Evolutionary conservation across 2,888 invertebrate species (phyloP), one percentile per base, ranked within the genome.

Genomic region (Microctonus hyperodae): DNA sequence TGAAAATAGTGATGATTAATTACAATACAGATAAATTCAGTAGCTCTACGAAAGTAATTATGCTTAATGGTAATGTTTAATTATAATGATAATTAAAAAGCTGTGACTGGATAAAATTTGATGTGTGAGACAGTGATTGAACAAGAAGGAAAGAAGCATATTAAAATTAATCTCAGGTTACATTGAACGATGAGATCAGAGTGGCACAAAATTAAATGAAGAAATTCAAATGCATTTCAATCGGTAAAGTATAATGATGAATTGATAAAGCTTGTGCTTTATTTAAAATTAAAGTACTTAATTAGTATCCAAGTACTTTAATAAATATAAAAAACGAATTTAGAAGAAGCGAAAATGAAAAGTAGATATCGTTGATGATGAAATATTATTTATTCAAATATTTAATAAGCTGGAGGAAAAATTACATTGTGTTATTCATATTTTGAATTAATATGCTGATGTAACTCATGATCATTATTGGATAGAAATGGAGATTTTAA

Each of bases 151-250:
- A 57, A 66, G 40, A 61, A 61, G n/a, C 22, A 35, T 13, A 28
- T 31, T 33, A 33, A 58, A 44, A 55, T 55, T 31, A 48, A 66
- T 66, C 61, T 66, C 65, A 65, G 65, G 65, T 66, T 62, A 66
- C 57, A 66, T 65, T 60, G 65, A 65, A 60, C 60, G 51, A 28
- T 48, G 35, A 59, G 31, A 44, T 60, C 44, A 44, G 16, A 44
- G 16, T 44, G 5, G 7, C 16, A 44, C 16, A 44, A 44, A 44
- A 3, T 20, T 3, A 16, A 44, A 44, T 16, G n/a, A n/a, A 37
- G n/a, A 44, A 44, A 4, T 5, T n/a, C 16, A 16, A 7, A 44
- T 16, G 16, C 16, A 44, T n/a, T 44, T 44, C 16, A 44, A 16
- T 44, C 16, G 16, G 44, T 16, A 16, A 7, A 16, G 44, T 44